phyloP scores from a whole-genome alignment of 2,113 vertebrate species.

The Mola mola region DNA sequence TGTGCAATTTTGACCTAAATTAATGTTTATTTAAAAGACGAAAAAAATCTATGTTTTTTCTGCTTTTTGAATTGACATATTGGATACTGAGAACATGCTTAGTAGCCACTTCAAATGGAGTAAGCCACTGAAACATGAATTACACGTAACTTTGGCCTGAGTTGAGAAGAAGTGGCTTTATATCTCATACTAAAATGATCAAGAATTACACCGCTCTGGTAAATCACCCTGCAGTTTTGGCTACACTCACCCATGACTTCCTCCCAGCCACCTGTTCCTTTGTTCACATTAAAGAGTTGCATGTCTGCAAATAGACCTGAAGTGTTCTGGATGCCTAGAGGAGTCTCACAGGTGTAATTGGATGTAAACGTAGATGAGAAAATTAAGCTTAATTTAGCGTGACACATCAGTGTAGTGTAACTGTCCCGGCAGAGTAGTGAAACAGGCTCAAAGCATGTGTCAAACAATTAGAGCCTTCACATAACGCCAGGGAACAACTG shows the following conservation, averaged over 20 bases:
- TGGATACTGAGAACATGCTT: not conserved
- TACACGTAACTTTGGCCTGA: not conserved
- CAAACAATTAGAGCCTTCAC: conserved; percentile 55
- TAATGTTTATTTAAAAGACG: not conserved
- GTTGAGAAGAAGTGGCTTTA: not conserved
- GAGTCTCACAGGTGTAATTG: conserved; percentile 47
- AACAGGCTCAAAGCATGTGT: conserved; percentile 39
- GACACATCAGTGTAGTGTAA: conserved; percentile 14
- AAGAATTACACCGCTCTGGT: not conserved
- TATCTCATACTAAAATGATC: not conserved
- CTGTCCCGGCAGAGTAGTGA: conserved; percentile 38
- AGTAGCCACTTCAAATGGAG: too few species aligned
- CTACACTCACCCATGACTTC: not conserved
- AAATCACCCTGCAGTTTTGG: not conserved
- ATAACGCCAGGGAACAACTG: conserved; percentile 37
- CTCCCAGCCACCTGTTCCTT: conserved; percentile 17
- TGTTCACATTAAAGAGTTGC: conserved; percentile 6
- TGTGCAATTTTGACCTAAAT: not conserved
- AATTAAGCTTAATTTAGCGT: conserved; percentile 61
- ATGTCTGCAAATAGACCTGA: conserved; percentile 10
- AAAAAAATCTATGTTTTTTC: too few species aligned
- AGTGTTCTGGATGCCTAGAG: conserved; percentile 16
- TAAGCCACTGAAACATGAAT: not conserved
- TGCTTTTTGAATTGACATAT: not conserved
- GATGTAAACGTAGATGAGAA: conserved; percentile 52